Conservation (phyloP, 2,888 invertebrate species). For the Caenorhabditis afra region DNA sequence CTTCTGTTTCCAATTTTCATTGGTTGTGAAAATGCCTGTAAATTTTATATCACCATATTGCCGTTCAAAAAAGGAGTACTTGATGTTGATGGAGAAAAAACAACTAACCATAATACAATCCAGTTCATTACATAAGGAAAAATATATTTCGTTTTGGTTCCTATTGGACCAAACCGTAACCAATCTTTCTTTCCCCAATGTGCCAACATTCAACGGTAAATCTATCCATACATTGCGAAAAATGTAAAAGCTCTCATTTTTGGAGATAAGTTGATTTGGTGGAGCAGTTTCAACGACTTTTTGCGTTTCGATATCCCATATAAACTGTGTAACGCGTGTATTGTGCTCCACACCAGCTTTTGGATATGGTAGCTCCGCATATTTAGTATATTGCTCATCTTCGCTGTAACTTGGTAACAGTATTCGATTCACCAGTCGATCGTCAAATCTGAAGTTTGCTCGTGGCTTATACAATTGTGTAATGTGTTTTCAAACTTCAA, state of each 20-base stretch:
- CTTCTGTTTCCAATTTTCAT: slow-evolving; percentile 61
- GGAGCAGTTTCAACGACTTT: slow-evolving; percentile 71
- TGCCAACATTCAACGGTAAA: slow-evolving; percentile 38
- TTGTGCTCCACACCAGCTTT: slow-evolving; percentile 72
- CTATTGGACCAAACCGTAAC: slow-evolving; percentile 74
- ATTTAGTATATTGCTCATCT: slow-evolving; percentile 64
- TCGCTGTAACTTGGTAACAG: slow-evolving; percentile 66
- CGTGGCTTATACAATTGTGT: background rate
- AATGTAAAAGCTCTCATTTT: slow-evolving; percentile 68
- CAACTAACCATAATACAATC: slow-evolving; percentile 66
- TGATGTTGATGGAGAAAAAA: too few species aligned
- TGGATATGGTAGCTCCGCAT: slow-evolving; percentile 72
- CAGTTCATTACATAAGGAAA: slow-evolving; percentile 68
- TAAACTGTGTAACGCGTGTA: slow-evolving; percentile 67
- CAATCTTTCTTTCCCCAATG: slow-evolving; percentile 65
- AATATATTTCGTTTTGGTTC: slow-evolving; percentile 68
- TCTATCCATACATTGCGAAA: slow-evolving; percentile 69
- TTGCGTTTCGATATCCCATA: slow-evolving; percentile 72
- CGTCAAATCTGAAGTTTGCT: slow-evolving; percentile 66
- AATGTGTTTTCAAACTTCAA: slow-evolving; percentile 24
- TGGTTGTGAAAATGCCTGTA: slow-evolving; percentile 64
- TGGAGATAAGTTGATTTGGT: slow-evolving; percentile 65
- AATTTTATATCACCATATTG: too few species aligned
- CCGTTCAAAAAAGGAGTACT: too few species aligned
- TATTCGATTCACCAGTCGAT: slow-evolving; percentile 68